phyloP scores from a whole-genome alignment of 2,888 invertebrate genomes.

The Megamerina dolium region DNA sequence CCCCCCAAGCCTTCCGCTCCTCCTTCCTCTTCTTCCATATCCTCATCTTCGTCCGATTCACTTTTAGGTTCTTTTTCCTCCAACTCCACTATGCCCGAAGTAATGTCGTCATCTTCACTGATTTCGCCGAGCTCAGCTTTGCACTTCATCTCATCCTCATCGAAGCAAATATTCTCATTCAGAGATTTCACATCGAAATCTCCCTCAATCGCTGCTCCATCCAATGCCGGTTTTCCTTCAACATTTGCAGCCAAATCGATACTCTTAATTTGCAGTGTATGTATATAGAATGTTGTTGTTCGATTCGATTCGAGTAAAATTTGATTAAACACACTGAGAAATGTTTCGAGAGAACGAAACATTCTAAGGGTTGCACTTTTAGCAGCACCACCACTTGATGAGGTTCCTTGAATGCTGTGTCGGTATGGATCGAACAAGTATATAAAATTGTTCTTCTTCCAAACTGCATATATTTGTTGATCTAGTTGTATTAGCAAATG shows the following conservation, averaged over 20 bases:
- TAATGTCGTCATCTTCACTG: conserved; percentile 35
- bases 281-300: conserved; percentile 35
- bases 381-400: conserved; percentile 14
- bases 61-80: conserved; percentile 18
- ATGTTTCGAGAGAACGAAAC: conserved; percentile 35
- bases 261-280: conserved; percentile 24
- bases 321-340: conserved; percentile 39
- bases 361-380: conserved; percentile 38
- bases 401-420: conserved; percentile 34
- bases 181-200: conserved; percentile 28
- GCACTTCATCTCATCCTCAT: conserved; percentile 36
- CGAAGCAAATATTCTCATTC: conserved; percentile 37
- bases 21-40: conserved; percentile 23
- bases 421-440: conserved; percentile 45
- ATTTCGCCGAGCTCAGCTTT: conserved; percentile 29
- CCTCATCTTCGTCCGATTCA: conserved; percentile 20
- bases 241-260: conserved; percentile 11
- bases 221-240: conserved; percentile 14
- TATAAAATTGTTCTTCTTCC: conserved; percentile 36
- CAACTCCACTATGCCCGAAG: conserved; percentile 15
- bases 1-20: conserved; percentile 19
- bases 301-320: conserved; percentile 38
- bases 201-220: conserved; percentile 7
- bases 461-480: conserved; percentile 40
- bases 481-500: conserved; percentile 41